phyloP scores from a whole-genome alignment of 2,888 invertebrate species.

The Hypsopygia costalis region DNA sequence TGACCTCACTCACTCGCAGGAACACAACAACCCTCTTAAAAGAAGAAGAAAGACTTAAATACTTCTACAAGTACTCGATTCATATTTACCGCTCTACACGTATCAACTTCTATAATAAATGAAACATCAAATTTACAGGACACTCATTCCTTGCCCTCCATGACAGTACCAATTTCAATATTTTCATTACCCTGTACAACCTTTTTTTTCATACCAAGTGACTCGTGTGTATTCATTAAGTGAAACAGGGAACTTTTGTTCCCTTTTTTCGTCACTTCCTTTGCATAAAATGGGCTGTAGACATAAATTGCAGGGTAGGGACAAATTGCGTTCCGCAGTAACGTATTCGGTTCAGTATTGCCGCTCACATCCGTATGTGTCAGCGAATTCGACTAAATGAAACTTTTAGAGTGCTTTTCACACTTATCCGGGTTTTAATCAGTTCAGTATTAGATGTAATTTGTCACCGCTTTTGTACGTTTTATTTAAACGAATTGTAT shows the following conservation, averaged over 20 bases:
- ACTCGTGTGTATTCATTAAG: conserved; percentile 38
- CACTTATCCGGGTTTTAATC: conserved; percentile 60
- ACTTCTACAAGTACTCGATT: too few relatives aligned
- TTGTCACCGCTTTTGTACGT: conserved; percentile 27
- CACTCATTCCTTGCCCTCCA: too few relatives aligned
- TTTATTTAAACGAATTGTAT: not conserved
- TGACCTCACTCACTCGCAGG: too few relatives aligned
- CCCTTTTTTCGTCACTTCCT: conserved; percentile 49
- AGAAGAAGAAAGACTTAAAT: too few relatives aligned
- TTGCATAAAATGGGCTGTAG: conserved; percentile 59
- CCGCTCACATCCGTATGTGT: conserved; percentile 47
- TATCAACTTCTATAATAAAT: too few relatives aligned
- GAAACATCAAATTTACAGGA: too few relatives aligned
- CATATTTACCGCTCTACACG: too few relatives aligned
- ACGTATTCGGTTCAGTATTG: conserved; percentile 58
- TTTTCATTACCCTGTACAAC: not conserved
- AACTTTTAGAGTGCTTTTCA: conserved; percentile 48
- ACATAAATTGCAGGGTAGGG: conserved; percentile 67
- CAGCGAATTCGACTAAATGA: conserved; percentile 56
- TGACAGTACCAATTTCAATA: not conserved
- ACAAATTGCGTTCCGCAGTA: conserved; percentile 67
- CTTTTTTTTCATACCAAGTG: conserved; percentile 22
- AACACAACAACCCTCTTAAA: too few relatives aligned
- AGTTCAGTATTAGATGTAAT: conserved; percentile 45
- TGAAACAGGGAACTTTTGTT: conserved; percentile 37